Base-by-base conservation (phyloP, 2,888 invertebrate genomes). In the Chloroclystis v-ata region DNA sequence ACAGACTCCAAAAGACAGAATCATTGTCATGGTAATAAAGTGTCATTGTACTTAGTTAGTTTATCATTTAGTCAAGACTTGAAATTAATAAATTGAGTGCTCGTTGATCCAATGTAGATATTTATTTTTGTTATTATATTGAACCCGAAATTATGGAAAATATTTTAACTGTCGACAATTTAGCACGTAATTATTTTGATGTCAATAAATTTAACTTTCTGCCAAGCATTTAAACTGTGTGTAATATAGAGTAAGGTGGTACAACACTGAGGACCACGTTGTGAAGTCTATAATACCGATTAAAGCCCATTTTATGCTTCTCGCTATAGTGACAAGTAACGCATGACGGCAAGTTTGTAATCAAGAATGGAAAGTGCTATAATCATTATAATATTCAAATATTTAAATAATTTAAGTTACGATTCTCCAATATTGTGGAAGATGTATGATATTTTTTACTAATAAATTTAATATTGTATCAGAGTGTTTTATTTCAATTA, bases 371-470 rank as follows among this genome's bases (percentile, higher is more conserved):
- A 78, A 84, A 82, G 83, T 85, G 85, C 86, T 86, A 79, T 82
- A 84, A 82, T 81, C 82, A 59, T 59, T 84, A 79, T 82, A 69
- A 83, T 85, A 84, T 84, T 85, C 83, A 83, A 84, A 83, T 86
- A 80, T 82, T 82, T 80, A 82, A 82, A 73, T 77, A 82, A 80
- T 84, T 71, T 86, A 85, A 86, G 85, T 86, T 85, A 85, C 61
- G 75, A 84, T 85, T 87, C 84, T 85, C 85, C 87, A 82, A 84
- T 84, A 85, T 85, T 86, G 84, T 85, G 87, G 87, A 86, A 85
- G 86, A 87, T 86, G 87, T 86, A 87, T 87, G 83, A 87, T 87
- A 87, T 87, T 87, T 86, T 87, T 86, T 87, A 87, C 87, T 87
- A 87, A 87, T 87, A 87, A 87, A 87, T 87, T 87, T 87, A 87